Evolutionary conservation across 2,113 vertebrate genomes (phyloP), one percentile per base, ranked within the genome.

Genomic region (Rana temporaria): DNA sequence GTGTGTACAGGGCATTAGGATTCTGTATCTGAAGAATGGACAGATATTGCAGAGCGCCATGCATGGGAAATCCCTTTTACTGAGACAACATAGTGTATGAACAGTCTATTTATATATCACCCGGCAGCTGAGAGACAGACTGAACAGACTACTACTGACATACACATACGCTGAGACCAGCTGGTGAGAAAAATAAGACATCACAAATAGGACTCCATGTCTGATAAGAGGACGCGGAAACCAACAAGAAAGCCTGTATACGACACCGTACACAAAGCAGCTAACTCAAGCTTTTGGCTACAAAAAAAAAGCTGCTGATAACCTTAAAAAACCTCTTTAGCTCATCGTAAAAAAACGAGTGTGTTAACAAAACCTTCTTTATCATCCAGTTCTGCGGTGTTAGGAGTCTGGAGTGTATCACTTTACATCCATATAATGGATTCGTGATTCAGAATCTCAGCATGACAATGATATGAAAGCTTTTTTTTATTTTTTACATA

Each of bases 101-200:
- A 53, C 68, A 60, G 56, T 42, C 55, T 75, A 62, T 75, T 62
- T 62, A 62, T 75, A 78, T 34, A 30, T 53, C 17, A 42, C 7
- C 19, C 17, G 19, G 48, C 80, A 82, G 80, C 71, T 82, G 80
- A 38, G 18, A 19, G 24, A n/a, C 16, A 73, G 60, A 64, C n/a
- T 19, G 11, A 8, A 65, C 71, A 74, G 55, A 73, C 68, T 48
- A 78, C 52, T 11, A 52, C 57, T 42, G 19, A 24, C 42, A 55
- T 16, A 62, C 59, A 38, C 30, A 82, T 12, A 32, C 60, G n/a
- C 14, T 56, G 60, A 1, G n/a, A 74, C 48, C 71, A 74, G 80
- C 70, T 82, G 80, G 30, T 66, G 52, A 16, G 12, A 82, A 22
- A 71, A 72, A 81, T 81, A 62, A 81, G 14, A 14, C 34, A 32